These are phyloP conservation scores for Turritopsis dohrnii DNA, from an alignment of 30 jellyfish, hydroid and myxozoan species.

Conservation along the genomic window DNA sequence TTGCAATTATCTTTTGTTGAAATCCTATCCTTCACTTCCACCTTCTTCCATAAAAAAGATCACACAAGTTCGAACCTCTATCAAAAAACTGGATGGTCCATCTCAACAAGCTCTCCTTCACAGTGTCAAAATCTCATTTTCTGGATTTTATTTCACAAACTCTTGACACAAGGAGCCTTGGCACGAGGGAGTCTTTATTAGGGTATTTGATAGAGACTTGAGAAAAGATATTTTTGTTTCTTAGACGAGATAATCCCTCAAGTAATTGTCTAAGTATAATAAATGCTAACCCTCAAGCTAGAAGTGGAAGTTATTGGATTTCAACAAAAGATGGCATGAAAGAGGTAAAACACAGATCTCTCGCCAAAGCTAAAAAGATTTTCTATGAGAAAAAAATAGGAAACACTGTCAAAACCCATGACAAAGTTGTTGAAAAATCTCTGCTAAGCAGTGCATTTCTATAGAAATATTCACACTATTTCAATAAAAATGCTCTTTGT, in stretches of 20 bases:
- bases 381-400: neutral
- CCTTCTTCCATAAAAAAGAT: neutral
- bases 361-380: neutral
- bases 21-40: neutral
- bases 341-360: slow-evolving; percentile 46
- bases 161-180: too few relatives aligned
- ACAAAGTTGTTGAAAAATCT: neutral
- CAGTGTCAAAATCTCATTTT: too few relatives aligned
- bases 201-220: neutral
- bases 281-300: slow-evolving; percentile 92
- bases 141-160: too few relatives aligned
- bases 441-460: too few relatives aligned
- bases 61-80: neutral
- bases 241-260: slow-evolving; percentile 79
- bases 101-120: too few relatives aligned
- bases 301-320: slow-evolving; percentile 86
- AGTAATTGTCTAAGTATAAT: slow-evolving; percentile 75
- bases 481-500: too few relatives aligned
- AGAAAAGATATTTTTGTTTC: neutral
- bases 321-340: slow-evolving; percentile 51
- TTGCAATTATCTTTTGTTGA: neutral
- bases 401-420: neutral
- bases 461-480: too few relatives aligned
- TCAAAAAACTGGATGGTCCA: neutral
- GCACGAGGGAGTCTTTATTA: too few relatives aligned